Evolutionary conservation across 2,113 vertebrate species (phyloP).

Genomic region (Cyanocitta stelleri): DNA sequence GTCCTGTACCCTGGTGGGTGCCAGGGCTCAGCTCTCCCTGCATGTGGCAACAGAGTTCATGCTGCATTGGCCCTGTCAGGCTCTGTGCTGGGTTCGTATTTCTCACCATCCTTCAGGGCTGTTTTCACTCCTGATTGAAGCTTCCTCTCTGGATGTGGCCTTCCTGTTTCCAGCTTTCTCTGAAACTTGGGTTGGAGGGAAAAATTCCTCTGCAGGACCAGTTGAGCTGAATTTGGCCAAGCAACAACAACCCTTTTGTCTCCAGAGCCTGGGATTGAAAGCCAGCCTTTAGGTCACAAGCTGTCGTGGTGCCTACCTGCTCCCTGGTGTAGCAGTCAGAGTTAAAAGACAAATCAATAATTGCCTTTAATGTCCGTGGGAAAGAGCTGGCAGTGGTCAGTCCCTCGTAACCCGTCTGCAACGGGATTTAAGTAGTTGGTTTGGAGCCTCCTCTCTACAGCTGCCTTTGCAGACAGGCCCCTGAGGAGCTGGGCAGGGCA

Average conservation of each 20-base stretch:
- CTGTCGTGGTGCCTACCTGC: background rate
- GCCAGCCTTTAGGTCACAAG: background rate
- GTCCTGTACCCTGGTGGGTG: background rate
- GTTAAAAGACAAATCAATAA: background rate
- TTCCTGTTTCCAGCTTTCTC: background rate
- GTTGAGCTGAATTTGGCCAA: background rate
- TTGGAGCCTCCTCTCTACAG: background rate
- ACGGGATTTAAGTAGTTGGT: background rate
- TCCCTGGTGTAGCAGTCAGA: background rate
- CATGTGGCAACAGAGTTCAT: background rate
- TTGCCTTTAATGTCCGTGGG: background rate
- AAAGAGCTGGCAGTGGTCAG: background rate
- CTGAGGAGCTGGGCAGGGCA: background rate
- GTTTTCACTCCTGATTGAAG: background rate
- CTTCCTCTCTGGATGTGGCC: background rate
- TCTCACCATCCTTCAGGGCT: background rate
- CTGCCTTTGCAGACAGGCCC: background rate
- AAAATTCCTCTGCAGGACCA: rapidly evolving
- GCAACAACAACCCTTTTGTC: background rate
- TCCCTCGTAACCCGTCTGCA: background rate
- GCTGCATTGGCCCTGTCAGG: background rate
- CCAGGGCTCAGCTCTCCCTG: background rate
- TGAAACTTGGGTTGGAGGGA: background rate
- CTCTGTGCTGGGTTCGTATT: background rate
- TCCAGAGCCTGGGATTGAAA: background rate